Evolutionary conservation across 2,113 vertebrate genomes (phyloP), one percentile per base, ranked within the genome.

Genomic region (Zosterops japonicus): DNA sequence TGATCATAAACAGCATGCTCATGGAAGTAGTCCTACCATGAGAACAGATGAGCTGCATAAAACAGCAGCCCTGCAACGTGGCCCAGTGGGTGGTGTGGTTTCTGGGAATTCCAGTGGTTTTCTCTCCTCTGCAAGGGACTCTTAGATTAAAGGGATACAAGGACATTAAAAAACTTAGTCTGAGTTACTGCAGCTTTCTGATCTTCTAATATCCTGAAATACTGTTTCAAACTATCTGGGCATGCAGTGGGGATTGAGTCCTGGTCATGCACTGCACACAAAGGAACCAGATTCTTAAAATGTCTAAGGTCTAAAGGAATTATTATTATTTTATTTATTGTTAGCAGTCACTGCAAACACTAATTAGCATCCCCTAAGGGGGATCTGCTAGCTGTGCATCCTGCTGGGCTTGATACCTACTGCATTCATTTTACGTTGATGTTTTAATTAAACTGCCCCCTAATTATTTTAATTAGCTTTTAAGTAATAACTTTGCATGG

Each of bases 371-470:
- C 75, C 44, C 94, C 82, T 84, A 89, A 36, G 75, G 90, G 70
- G 70, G 84, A 57, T 25, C 21, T 59, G 57, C 52, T 81, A 36
- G 49, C 74, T 39, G 36, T 21, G 29, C 24, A 59, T 67, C 81
- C 91, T 61, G 59, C 93, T 88, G 90, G 70, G 64, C 75, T 87
- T 41, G 50, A 53, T 86, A 85, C 49, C 85, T 46, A 47, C 57
- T 50, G 86, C 59, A 50, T 89, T 92, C 56, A 31, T 76, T 93
- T 94, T 85, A 94, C 88, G 75, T 74, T 94, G 92, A 90, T 68
- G 75, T 94, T 85, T 91, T 95, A 95, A 96, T 92, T 93, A 96
- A 95, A 93, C 90, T 86, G 87, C 44, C 89, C 92, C 95, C 75
- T 95, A 84, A 90, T 94, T 94, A 89, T 74, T 61, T 75, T 93